Evolutionary conservation across 2,888 invertebrate species (phyloP).

Genomic region (Byasa hedistus): DNA sequence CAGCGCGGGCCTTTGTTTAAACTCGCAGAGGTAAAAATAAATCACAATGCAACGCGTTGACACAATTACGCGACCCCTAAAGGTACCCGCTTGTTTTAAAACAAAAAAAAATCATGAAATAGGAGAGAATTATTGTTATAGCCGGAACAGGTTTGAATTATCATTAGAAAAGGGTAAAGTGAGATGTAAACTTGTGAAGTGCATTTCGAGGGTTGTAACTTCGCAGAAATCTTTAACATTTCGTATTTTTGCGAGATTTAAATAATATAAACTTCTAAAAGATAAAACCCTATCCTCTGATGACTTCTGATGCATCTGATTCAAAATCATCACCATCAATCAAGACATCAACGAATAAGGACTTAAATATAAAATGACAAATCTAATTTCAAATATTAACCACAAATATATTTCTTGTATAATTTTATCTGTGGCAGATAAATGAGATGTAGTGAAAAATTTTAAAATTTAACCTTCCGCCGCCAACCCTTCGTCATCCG

Average conservation of each 20-base stretch:
- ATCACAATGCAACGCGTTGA: conserved; percentile 66
- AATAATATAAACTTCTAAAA: too few relatives aligned
- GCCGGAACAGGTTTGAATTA: conserved; percentile 74
- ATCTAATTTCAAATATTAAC: too few relatives aligned
- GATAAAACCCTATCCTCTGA: too few relatives aligned
- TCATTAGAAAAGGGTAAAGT: conserved; percentile 72
- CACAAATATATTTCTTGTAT: too few relatives aligned
- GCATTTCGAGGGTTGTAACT: conserved; percentile 55
- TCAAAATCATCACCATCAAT: too few relatives aligned
- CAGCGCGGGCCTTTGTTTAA: conserved; percentile 59
- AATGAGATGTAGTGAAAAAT: not conserved
- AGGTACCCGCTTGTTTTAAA: conserved; percentile 54
- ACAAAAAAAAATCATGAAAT: conserved; percentile 71
- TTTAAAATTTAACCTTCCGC: not conserved
- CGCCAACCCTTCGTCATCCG: conserved; percentile 52
- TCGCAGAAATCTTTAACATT: too few relatives aligned
- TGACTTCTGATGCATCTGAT: too few relatives aligned
- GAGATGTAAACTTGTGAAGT: conserved; percentile 71
- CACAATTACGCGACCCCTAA: conserved; percentile 68
- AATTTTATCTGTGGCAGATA: not conserved
- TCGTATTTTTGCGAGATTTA: too few relatives aligned
- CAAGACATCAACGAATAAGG: too few relatives aligned
- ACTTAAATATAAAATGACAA: too few relatives aligned
- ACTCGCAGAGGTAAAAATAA: conserved; percentile 50
- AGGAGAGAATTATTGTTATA: conserved; percentile 56